phyloP scores from a whole-genome alignment of 2,888 invertebrate genomes.

The Eurytoma adleriae region DNA sequence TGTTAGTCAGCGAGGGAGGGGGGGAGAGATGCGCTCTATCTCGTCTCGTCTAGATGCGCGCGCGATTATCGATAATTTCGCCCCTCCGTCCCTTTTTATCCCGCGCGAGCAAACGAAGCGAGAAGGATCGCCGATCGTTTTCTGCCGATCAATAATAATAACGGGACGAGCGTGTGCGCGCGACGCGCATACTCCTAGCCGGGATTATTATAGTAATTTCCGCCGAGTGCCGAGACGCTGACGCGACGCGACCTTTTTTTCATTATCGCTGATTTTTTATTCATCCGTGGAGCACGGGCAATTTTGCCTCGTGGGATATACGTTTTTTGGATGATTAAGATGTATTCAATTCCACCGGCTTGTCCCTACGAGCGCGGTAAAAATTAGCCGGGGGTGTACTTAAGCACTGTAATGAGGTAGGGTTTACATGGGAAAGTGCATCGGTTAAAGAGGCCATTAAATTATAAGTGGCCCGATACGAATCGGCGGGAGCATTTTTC shows the following conservation, averaged over 20 bases:
- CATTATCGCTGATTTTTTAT: slow-evolving; percentile 51
- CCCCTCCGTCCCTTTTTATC: slow-evolving; percentile 60
- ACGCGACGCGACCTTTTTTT: slow-evolving; percentile 30
- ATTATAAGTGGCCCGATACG: too few relatives aligned
- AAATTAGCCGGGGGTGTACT: not conserved
- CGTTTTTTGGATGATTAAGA: slow-evolving; percentile 16
- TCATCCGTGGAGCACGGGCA: slow-evolving; percentile 36
- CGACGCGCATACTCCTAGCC: not conserved
- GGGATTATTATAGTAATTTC: slow-evolving; percentile 57
- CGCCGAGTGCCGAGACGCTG: slow-evolving; percentile 9
- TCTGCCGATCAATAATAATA: slow-evolving; percentile 73
- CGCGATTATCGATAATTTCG: slow-evolving; percentile 74
- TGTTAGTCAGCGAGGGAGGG: slow-evolving; percentile 55
- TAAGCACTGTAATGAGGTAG: not conserved
- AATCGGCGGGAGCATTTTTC: too few relatives aligned
- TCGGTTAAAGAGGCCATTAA: not conserved
- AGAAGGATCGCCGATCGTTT: slow-evolving; percentile 57
- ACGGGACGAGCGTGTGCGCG: slow-evolving; percentile 62
- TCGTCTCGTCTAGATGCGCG: slow-evolving; percentile 52
- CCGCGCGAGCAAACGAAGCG: slow-evolving; percentile 71
- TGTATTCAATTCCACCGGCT: not conserved
- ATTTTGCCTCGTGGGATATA: slow-evolving; percentile 20
- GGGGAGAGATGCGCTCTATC: slow-evolving; percentile 55
- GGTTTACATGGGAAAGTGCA: not conserved
- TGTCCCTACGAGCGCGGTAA: not conserved